Conservation (phyloP, 37 sponge, comb jelly and placozoan genomes). For the Tethya wilhelma region DNA sequence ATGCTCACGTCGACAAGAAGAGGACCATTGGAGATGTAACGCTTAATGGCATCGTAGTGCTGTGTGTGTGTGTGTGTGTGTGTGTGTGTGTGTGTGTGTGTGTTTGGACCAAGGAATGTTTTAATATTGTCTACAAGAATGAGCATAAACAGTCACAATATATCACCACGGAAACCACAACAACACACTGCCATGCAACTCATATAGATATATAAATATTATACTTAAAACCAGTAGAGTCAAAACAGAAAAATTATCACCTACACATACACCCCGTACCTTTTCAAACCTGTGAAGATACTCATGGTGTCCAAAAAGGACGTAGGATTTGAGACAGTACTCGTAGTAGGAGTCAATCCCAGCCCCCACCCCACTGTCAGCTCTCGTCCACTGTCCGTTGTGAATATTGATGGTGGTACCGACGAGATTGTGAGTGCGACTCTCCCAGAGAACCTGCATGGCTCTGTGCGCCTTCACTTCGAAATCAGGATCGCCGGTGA, state of each 20-base stretch:
- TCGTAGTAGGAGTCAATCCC: constrained; percentile 99
- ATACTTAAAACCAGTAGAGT: background rate
- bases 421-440: constrained; percentile 73
- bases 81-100: background rate
- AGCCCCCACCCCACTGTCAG: constrained; percentile 51
- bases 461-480: constrained; percentile 81
- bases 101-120: too few species aligned
- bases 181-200: background rate
- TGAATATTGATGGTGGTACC: constrained; percentile 89
- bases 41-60: constrained; percentile 88
- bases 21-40: constrained; percentile 73
- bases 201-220: too few species aligned
- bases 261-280: constrained; percentile 30
- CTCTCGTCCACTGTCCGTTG: constrained; percentile 93
- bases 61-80: constrained; percentile 12
- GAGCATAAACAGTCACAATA: too few species aligned
- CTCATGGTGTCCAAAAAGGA: constrained; percentile 78
- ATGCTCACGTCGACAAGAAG: constrained; percentile 82
- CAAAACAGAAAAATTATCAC: background rate
- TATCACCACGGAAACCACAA: too few species aligned
- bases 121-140: too few species aligned
- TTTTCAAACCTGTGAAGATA: constrained; percentile 77
- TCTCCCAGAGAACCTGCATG: constrained; percentile 77
- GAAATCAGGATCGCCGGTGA: constrained; percentile 81
- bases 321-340: constrained; percentile 92